A percentile compares a stretch with the other conserved stretches of the same genome.
Evolutionary conservation across 2,113 vertebrate genomes (phyloP).

Genomic region (Pseudonaja textilis): DNA sequence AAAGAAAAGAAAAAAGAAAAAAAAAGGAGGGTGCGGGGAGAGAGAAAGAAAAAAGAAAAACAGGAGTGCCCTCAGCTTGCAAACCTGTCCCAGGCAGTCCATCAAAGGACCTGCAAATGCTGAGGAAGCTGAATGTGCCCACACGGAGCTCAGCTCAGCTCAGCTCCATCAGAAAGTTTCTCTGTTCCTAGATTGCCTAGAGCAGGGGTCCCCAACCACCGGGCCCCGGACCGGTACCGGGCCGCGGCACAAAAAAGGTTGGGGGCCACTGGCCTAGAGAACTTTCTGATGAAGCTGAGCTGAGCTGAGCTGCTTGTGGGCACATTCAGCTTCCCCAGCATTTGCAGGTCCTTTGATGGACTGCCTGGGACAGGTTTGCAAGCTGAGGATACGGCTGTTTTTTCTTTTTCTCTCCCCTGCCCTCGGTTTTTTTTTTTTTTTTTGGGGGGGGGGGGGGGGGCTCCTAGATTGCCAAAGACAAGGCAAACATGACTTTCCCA

Average conservation of each 20-base stretch:
- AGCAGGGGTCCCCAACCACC: too few relatives aligned
- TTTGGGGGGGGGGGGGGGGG: too few relatives aligned
- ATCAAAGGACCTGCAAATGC: background rate
- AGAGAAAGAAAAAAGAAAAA: background rate
- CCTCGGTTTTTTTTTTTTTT: background rate
- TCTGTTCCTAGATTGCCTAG: background rate
- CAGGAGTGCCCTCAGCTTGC: background rate
- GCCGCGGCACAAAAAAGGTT: too few relatives aligned
- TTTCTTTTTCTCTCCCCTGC: too few relatives aligned
- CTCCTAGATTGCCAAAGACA: background rate
- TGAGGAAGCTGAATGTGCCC: background rate
- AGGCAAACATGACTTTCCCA: background rate
- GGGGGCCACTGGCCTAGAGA: too few relatives aligned
- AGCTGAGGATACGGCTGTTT: background rate
- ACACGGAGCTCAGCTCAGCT: background rate
- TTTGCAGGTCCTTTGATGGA: background rate
- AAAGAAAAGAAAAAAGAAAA: too few relatives aligned
- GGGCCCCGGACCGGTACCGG: too few relatives aligned
- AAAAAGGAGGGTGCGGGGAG: background rate
- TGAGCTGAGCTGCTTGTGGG: background rate
- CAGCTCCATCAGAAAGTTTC: background rate
- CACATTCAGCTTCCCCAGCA: background rate
- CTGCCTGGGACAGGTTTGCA: background rate
- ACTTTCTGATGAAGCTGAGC: background rate
- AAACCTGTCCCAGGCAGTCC: background rate